Percentiles rank a stretch among this genome's conserved stretches.
These are phyloP conservation scores for Pseudochirops corinnae DNA, from an alignment of 2,797 vertebrate species.

Conservation along the genomic window DNA sequence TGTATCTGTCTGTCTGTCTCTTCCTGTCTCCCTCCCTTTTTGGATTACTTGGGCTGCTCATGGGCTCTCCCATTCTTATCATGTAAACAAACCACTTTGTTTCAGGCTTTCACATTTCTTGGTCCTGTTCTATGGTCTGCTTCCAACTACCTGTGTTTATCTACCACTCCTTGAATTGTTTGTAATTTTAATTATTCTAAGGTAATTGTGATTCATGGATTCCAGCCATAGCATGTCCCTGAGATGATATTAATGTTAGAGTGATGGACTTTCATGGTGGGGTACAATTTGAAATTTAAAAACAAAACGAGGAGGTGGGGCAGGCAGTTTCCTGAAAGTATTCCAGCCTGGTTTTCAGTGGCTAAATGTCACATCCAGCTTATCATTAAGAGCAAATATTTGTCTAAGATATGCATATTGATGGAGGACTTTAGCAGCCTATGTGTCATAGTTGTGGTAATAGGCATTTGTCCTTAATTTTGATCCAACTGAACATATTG, in stretches of 20 bases:
- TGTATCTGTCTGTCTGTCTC: fast-evolving
- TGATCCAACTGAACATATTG: neutral
- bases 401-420: neutral
- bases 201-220: neutral
- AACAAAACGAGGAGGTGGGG: neutral
- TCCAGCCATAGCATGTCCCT: neutral
- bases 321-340: neutral
- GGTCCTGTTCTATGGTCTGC: neutral
- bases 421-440: neutral
- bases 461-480: neutral
- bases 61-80: neutral
- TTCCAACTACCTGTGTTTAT: neutral
- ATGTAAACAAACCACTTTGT: neutral
- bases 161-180: neutral
- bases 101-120: neutral
- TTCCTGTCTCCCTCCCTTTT: neutral
- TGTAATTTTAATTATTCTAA: neutral
- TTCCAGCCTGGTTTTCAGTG: neutral
- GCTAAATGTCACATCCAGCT: neutral
- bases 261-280: neutral
- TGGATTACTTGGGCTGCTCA: neutral
- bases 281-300: neutral
- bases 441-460: neutral
- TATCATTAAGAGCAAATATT: neutral
- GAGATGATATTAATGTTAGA: neutral